These are phyloP conservation scores for Globodera rostochiensis DNA, from an alignment of 1,140 invertebrate species.

Conservation along the genomic window DNA sequence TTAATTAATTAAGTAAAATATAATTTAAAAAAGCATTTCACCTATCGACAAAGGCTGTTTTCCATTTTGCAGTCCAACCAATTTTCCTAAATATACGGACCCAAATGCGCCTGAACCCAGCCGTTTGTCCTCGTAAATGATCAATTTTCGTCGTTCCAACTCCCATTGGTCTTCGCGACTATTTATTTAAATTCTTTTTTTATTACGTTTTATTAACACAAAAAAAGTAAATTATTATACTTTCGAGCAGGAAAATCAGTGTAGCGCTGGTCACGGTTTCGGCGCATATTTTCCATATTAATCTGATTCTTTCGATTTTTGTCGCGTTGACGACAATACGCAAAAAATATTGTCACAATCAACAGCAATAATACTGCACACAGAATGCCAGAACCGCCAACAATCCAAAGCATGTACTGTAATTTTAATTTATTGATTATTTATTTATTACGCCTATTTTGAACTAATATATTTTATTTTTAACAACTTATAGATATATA, in stretches of 20 bases:
- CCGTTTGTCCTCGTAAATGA: conserved; percentile 64
- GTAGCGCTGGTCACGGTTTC: conserved; percentile 50
- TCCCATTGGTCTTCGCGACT: conserved; percentile 59
- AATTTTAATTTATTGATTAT: conserved; percentile 29
- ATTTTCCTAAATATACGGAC: conserved; percentile 59
- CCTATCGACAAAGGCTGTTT: conserved; percentile 10
- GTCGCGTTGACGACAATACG: conserved; percentile 38
- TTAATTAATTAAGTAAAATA: background rate
- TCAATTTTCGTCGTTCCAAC: conserved; percentile 60
- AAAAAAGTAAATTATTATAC: background rate
- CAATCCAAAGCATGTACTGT: conserved; percentile 27
- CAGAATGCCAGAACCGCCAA: conserved; percentile 27
- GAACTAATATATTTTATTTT: too few relatives aligned
- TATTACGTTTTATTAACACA: background rate
- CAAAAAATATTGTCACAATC: conserved; percentile 27
- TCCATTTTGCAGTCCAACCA: conserved; percentile 53
- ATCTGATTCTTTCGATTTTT: conserved; percentile 47
- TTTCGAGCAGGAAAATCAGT: conserved; percentile 59
- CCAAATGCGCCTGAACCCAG: conserved; percentile 61
- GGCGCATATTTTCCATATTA: conserved; percentile 32
- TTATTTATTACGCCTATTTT: background rate
- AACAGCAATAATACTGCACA: conserved; percentile 41
- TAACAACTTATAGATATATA: too few relatives aligned
- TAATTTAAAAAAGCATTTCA: background rate
- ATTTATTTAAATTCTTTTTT: conserved; percentile 21